Percentiles rank a stretch among this genome's conserved stretches.
Evolutionary conservation across 2,113 vertebrate genomes (phyloP).

Genomic region (Acanthisitta chloris): DNA sequence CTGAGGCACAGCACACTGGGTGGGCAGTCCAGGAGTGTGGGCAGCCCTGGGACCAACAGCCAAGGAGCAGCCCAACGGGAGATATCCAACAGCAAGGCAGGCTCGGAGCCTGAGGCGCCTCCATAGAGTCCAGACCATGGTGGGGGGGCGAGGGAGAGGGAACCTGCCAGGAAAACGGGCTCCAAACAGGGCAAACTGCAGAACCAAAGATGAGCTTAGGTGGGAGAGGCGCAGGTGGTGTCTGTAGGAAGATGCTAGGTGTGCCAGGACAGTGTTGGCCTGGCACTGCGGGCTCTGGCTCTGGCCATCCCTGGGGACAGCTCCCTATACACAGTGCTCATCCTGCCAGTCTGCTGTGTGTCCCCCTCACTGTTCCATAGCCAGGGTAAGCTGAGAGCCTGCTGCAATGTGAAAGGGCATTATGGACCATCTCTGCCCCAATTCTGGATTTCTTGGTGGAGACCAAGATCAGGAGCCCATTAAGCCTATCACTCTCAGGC

Average conservation of each 20-base stretch:
- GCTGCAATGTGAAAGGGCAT: neutral
- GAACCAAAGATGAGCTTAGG: neutral
- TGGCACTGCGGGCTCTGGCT: accelerated
- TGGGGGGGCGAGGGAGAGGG: neutral
- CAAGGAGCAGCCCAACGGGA: no score
- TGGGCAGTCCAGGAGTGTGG: no score
- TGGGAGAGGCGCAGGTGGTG: accelerated
- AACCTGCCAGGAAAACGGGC: neutral
- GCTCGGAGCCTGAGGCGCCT: neutral
- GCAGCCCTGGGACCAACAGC: accelerated
- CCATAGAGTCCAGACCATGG: neutral
- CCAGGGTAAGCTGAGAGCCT: accelerated
- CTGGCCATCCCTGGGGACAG: accelerated
- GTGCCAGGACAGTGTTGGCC: accelerated
- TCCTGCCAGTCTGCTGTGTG: accelerated
- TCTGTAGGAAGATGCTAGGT: neutral
- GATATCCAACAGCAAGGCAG: no score
- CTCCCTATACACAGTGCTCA: accelerated
- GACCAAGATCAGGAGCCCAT: accelerated
- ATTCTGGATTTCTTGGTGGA: neutral
- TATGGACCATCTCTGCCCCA: neutral
- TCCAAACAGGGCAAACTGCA: neutral
- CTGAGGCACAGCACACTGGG: no score
- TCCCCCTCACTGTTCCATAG: accelerated
- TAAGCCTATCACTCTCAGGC: neutral